Percentiles rank a stretch among this genome's conserved stretches.
Evolutionary conservation across 2,888 invertebrate species (phyloP).

Genomic region (Stenurella melanura): DNA sequence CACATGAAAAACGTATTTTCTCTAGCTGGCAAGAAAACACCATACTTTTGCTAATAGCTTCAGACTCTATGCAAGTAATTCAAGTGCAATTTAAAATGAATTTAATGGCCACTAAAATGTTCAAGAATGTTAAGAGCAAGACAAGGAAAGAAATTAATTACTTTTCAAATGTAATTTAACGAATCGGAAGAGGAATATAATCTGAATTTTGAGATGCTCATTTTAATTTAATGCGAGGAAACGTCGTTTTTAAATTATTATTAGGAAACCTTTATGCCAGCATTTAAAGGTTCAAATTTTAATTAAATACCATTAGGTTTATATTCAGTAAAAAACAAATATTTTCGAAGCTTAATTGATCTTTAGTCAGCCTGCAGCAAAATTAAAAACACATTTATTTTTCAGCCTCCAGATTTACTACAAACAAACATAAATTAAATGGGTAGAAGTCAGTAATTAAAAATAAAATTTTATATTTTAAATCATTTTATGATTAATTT

Average conservation of each 20-base stretch:
- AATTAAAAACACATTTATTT: conserved; percentile 3
- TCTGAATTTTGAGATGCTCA: conserved; percentile 28
- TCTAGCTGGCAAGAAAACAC: too few species aligned
- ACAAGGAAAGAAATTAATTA: conserved; percentile 25
- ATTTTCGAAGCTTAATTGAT: conserved; percentile 5
- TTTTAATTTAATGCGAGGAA: conserved; percentile 33
- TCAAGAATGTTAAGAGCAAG: conserved; percentile 1
- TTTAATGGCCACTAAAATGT: conserved; percentile 2
- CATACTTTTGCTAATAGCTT: background rate
- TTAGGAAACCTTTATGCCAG: conserved; percentile 29
- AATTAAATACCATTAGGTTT: conserved; percentile 37
- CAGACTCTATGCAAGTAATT: background rate
- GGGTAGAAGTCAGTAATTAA: background rate
- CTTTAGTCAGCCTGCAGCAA: conserved; percentile 1
- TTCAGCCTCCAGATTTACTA: background rate
- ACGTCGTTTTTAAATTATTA: conserved; percentile 30
- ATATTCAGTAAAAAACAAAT: conserved; percentile 10
- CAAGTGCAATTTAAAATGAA: conserved; percentile 18
- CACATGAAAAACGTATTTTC: too few species aligned
- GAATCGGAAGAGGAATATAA: conserved; percentile 31
- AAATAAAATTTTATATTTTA: background rate
- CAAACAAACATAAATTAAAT: background rate
- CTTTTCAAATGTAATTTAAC: conserved; percentile 33
- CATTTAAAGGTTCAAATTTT: conserved; percentile 27
- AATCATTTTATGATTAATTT: background rate